Evolutionary conservation across 1,140 invertebrate genomes (phyloP), one percentile per base, ranked within the genome.

Genomic region (Drosophila sturtevanti): DNA sequence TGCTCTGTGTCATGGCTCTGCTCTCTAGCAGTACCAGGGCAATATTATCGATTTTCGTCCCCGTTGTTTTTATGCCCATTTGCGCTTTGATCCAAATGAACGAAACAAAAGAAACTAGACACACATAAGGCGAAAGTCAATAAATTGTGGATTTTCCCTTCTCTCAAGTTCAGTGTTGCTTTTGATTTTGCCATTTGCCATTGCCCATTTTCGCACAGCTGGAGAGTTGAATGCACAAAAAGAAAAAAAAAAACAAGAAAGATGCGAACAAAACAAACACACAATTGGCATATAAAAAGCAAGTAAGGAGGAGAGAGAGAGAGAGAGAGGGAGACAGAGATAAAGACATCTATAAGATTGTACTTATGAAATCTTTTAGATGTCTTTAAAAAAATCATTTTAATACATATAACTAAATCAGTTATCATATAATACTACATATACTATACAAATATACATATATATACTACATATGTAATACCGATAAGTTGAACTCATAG

Each of bases 11-110:
- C 21, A 24, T 41, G 66, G 64, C 41, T 58, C 54, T 74, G 63
- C 65, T 67, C 69, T 68, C 75, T 68, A 12, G 21, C 21, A 63
- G 21, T 51, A 14, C 11, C 35, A 71, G 64, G 67, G 69, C 63
- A 79, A 61, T 66, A 72, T 48, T 86, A 86, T 86, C 79, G 82
- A 87, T 86, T 86, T 86, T 86, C 70, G 59, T 66, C 63, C 38
- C 77, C 63, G 60, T 70, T 77, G 65, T 77, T 77, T 75, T 77
- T 38, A 73, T 65, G 54, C 64, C 72, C 66, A 78, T 76, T 72
- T 77, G 51, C 63, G 75, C 74, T 86, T 69, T 72, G 41, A 64
- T 77, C 75, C 68, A 69, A 81, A 62, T 79, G 66, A 75, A 81
- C 68, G 65, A 85, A 80, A 70, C 78, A 77, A 66, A 64, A 68